Evolutionary conservation across 2,797 vertebrate species (phyloP), one percentile per base, ranked within the genome.

Genomic region (Microtus californicus): DNA sequence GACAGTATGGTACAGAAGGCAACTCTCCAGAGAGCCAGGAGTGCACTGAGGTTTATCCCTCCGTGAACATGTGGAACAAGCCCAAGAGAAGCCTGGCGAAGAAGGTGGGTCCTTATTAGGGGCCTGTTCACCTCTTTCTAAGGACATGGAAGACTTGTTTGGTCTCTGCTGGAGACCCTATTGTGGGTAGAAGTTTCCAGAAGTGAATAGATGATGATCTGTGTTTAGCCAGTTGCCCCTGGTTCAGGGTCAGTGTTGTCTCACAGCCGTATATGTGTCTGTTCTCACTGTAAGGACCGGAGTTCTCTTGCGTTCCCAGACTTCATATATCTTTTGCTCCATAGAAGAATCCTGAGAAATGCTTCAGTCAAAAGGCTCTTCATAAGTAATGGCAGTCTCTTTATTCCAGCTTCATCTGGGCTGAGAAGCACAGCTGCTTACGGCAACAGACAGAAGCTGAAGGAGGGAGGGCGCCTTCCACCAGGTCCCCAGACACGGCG

Each of bases 181-280:
- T 54, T 27, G 15, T 43, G 8, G 56, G 85, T 37, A 92, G 89
- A 96, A 95, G 76, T 34, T 93, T 89, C 90, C 73, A 91, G 91
- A 95, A 91, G 51, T 7, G 27, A 45, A 63, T 34, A 40, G 88
- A 73, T 17, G 14, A 14, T 37, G 0, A 2, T 23, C 48, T 71
- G 23, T 71, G 51, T 86, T 45, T 13, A 90, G 59, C 78, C 77
- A 73, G 88, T 34, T 63, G n/a, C 65, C 54, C 19, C 14, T 8
- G 34, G 76, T 13, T 74, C 76, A 80, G 37, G 34, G 65, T 51
- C 59, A 51, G 37, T 3, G 79, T 48, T 25, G 4, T n/a, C 21
- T 92, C 78, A 25, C 5, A 34, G 25, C 27, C 19, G 4, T 27
- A 10, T 14, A 11, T 9, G 31, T 48, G 27, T 7, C 74, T n/a